A percentile compares a stretch with the other conserved stretches of the same genome.
phyloP scores from a whole-genome alignment of 1,140 invertebrate genomes.

The Homarus americanus region DNA sequence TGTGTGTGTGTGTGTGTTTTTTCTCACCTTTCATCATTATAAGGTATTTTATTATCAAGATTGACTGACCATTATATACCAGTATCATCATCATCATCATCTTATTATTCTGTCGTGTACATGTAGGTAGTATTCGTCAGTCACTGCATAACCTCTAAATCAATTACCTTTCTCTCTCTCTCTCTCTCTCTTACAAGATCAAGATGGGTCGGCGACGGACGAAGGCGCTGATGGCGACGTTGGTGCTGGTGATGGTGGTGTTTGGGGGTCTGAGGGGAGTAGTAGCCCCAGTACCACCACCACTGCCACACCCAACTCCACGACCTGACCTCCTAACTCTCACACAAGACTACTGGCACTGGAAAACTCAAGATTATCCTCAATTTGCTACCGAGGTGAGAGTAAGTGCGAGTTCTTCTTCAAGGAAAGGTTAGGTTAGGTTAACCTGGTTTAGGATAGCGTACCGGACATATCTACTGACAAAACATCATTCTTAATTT shows the following conservation, averaged over 20 bases:
- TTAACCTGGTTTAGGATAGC: no score
- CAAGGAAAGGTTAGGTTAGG: no score
- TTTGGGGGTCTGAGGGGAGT: background rate
- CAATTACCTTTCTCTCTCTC: no score
- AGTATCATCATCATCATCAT: background rate
- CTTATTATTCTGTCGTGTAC: no score
- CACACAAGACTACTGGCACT: slow-evolving; percentile 67
- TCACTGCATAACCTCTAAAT: background rate
- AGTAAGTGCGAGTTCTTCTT: no score
- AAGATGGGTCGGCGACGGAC: background rate
- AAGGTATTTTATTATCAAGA: no score
- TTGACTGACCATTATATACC: no score
- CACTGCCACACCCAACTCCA: slow-evolving; percentile 20
- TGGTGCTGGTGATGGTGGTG: slow-evolving; percentile 15
- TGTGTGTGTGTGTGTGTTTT: no score
- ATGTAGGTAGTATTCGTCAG: no score
- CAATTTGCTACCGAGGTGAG: slow-evolving; percentile 58
- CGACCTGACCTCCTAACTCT: slow-evolving; percentile 50
- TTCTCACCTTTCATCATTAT: no score
- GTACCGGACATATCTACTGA: no score
- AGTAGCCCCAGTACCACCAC: background rate
- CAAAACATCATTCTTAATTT: no score
- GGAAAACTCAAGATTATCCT: slow-evolving; percentile 60
- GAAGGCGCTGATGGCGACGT: background rate
- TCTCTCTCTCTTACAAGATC: background rate